Percentiles rank a stretch among this genome's conserved stretches.
phyloP scores from a whole-genome alignment of 2,113 vertebrate genomes.

The Apus apus region DNA sequence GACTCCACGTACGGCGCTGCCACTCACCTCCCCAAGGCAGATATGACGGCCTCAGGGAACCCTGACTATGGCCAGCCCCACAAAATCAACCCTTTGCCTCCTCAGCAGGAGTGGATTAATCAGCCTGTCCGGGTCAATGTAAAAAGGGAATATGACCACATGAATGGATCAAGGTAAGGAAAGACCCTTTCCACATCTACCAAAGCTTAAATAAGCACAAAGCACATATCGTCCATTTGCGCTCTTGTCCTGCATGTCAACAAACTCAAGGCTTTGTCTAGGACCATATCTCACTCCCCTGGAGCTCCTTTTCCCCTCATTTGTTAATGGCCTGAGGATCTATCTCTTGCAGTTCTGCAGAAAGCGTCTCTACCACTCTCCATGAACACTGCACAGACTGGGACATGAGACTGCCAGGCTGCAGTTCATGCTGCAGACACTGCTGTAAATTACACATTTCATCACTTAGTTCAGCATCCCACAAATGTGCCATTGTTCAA shows the following conservation, averaged over 20 bases:
- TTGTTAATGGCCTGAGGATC: background rate
- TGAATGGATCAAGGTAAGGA: constrained; percentile 95
- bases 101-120: constrained; percentile 97
- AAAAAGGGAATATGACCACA: constrained; percentile 98
- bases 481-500: background rate
- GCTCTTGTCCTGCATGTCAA: background rate
- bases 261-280: background rate
- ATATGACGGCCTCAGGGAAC: constrained; percentile 98
- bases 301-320: background rate
- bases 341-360: background rate
- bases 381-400: background rate
- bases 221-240: accelerated
- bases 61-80: constrained; percentile 96
- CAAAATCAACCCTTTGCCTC: constrained; percentile 95
- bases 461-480: background rate
- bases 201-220: background rate
- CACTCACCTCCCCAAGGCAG: constrained; percentile 93
- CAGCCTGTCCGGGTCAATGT: constrained; percentile 92
- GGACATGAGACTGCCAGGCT: background rate
- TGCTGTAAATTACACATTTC: background rate
- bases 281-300: accelerated
- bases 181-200: background rate
- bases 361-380: background rate
- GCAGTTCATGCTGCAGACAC: background rate
- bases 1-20: constrained; percentile 93